Evolutionary conservation across 2,888 invertebrate genomes (phyloP).

Genomic region (Drosophila eohydei): DNA sequence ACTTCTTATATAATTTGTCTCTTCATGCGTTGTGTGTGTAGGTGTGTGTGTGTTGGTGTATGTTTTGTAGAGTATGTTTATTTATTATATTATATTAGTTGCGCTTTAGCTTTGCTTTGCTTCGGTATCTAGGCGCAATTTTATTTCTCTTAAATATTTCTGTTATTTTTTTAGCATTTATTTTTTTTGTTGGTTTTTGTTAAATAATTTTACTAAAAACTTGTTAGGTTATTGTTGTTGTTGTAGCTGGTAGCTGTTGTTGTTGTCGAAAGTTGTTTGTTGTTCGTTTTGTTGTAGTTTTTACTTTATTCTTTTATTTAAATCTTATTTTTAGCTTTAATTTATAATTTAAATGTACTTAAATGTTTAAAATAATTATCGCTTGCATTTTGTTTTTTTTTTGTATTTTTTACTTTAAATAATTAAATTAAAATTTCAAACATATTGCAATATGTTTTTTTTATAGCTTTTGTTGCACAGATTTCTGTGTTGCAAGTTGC

Average conservation of each 20-base stretch:
- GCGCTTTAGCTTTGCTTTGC: slow-evolving; percentile 67
- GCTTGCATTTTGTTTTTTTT: slow-evolving; percentile 77
- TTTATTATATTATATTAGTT: slow-evolving; percentile 48
- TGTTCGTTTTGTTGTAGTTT: slow-evolving; percentile 63
- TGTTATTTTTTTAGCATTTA: slow-evolving; percentile 44
- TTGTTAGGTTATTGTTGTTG: slow-evolving; percentile 55
- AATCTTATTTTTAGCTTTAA: slow-evolving; percentile 82
- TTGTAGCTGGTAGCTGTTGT: slow-evolving; percentile 22
- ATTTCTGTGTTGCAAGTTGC: slow-evolving; percentile 58
- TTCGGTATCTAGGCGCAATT: slow-evolving; percentile 60
- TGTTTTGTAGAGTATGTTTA: slow-evolving; percentile 21
- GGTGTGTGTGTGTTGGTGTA: slow-evolving; percentile 33
- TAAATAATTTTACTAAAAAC: slow-evolving; percentile 50
- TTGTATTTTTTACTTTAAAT: slow-evolving; percentile 80
- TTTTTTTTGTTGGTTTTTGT: slow-evolving; percentile 35
- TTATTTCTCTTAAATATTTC: slow-evolving; percentile 21
- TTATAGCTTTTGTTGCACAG: slow-evolving; percentile 60
- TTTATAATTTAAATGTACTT: slow-evolving; percentile 85
- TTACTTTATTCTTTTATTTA: slow-evolving; percentile 82
- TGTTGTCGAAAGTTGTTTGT: slow-evolving; percentile 53
- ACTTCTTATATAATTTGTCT: slow-evolving; percentile 81
- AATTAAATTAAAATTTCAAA: slow-evolving; percentile 84
- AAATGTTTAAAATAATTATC: slow-evolving; percentile 85
- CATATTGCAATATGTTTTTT: slow-evolving; percentile 76
- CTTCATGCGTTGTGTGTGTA: slow-evolving; percentile 70